A percentile compares a stretch with the other conserved stretches of the same genome.
phyloP scores from a whole-genome alignment of 37 sponge, comb jelly and placozoan species.

The Geodia barretti region DNA sequence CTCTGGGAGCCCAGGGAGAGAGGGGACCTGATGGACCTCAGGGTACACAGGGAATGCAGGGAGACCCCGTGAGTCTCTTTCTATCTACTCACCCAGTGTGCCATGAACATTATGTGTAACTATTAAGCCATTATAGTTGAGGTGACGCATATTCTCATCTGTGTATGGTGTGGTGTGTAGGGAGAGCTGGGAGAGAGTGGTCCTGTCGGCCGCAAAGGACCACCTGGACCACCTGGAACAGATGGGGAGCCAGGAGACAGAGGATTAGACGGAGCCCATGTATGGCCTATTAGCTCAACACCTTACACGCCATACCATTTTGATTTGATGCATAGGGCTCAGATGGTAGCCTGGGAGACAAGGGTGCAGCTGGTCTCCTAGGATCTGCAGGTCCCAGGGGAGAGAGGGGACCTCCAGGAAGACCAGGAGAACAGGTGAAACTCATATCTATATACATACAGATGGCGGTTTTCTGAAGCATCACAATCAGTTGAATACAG shows the following conservation, averaged over 20 bases:
- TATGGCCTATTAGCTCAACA: conserved; percentile 1
- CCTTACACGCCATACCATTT: background rate
- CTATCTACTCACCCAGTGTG: too few relatives aligned
- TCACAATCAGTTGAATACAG: background rate
- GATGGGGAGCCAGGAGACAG: conserved; percentile 48
- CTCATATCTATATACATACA: background rate
- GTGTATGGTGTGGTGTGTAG: too few relatives aligned
- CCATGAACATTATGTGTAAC: too few relatives aligned
- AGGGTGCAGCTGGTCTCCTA: conserved; percentile 24
- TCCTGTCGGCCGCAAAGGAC: conserved; percentile 30
- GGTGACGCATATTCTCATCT: too few relatives aligned
- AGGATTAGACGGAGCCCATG: conserved; percentile 62
- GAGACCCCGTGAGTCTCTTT: conserved; percentile 3
- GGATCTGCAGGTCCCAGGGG: conserved; percentile 56
- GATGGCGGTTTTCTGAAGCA: background rate
- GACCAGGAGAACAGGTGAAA: conserved; percentile 40
- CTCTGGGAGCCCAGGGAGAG: conserved; percentile 21
- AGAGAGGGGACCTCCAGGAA: conserved; percentile 35
- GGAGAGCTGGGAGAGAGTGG: conserved; percentile 43
- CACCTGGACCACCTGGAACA: conserved; percentile 15
- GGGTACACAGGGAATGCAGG: conserved; percentile 29
- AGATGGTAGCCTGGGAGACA: conserved; percentile 40
- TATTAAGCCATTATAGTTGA: too few relatives aligned
- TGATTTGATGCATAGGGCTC: too few relatives aligned
- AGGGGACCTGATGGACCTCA: conserved; percentile 31